These are phyloP conservation scores for Phortica okadai DNA, from an alignment of 2,888 invertebrate genomes.

Conservation along the genomic window DNA sequence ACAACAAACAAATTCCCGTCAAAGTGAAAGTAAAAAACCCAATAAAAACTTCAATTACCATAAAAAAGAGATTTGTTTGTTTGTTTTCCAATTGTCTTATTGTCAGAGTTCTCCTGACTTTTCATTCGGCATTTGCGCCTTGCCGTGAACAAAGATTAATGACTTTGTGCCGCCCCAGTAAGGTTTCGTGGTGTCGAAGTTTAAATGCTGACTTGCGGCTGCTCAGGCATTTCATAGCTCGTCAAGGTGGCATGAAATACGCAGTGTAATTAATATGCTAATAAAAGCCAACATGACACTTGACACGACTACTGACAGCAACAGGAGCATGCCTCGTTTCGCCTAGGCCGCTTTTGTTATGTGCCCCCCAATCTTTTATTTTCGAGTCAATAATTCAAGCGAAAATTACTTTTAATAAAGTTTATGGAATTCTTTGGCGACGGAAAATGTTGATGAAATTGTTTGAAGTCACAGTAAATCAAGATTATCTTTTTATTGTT, in stretches of 20 bases:
- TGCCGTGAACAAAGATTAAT: slow-evolving; percentile 59
- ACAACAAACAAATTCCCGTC: slow-evolving; percentile 24
- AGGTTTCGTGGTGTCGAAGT: slow-evolving; percentile 58
- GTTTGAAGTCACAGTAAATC: slow-evolving; percentile 58
- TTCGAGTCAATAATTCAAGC: slow-evolving; percentile 24
- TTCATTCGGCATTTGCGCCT: slow-evolving; percentile 52
- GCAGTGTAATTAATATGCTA: slow-evolving; percentile 63
- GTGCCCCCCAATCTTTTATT: not conserved
- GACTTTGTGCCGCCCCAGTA: slow-evolving; percentile 47
- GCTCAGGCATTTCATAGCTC: slow-evolving; percentile 58
- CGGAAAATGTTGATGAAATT: slow-evolving; percentile 43
- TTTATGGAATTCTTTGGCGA: slow-evolving; percentile 34
- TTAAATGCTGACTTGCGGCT: slow-evolving; percentile 47
- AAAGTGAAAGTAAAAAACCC: slow-evolving; percentile 48
- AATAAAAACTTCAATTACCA: slow-evolving; percentile 68
- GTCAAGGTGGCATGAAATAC: slow-evolving; percentile 5
- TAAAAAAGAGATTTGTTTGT: slow-evolving; percentile 71
- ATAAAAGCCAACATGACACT: slow-evolving; percentile 60
- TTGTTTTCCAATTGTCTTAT: slow-evolving; percentile 32
- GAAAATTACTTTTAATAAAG: slow-evolving; percentile 45
- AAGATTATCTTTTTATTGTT: slow-evolving; percentile 63
- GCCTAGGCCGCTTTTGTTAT: not conserved
- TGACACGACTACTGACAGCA: slow-evolving; percentile 54
- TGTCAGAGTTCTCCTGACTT: slow-evolving; percentile 13
- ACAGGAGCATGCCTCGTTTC: not conserved